Conservation (phyloP, 2,113 vertebrate genomes). For the Myrmophylax atrothorax region DNA sequence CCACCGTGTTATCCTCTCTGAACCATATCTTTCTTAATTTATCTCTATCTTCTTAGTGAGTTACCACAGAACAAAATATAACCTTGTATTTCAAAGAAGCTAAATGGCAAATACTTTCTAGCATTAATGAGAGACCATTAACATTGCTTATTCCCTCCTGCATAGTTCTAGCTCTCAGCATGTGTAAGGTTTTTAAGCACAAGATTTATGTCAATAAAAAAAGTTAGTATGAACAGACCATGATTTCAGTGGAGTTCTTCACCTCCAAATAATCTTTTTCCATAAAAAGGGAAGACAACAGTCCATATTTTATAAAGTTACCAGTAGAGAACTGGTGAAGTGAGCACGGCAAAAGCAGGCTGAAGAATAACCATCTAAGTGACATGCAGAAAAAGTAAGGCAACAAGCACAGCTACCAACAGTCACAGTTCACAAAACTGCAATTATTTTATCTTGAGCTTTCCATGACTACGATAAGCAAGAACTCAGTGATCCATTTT, state of each 20-base stretch:
- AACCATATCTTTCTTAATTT: not conserved
- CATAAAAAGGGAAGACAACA: not conserved
- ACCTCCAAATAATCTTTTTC: not conserved
- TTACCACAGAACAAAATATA: not conserved
- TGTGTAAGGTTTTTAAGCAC: not conserved
- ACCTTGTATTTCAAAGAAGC: not conserved
- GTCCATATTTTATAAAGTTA: not conserved
- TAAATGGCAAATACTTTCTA: not conserved
- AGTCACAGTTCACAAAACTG: not conserved
- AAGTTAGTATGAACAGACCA: not conserved
- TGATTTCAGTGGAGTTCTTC: not conserved
- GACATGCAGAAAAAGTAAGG: not conserved
- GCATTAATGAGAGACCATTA: not conserved
- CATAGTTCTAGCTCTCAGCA: not conserved
- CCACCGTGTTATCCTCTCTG: not conserved
- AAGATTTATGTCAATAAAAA: not conserved
- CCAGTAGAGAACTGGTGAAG: not conserved
- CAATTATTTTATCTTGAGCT: not conserved
- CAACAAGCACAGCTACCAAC: not conserved
- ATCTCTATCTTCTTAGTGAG: not conserved
- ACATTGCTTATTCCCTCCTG: not conserved
- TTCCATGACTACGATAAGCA: not conserved
- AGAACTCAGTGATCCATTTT: not conserved
- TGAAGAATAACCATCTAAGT: not conserved
- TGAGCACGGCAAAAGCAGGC: not conserved